Evolutionary conservation across 2,113 vertebrate species (phyloP), one percentile per base, ranked within the genome.

Genomic region (Diadophis punctatus): DNA sequence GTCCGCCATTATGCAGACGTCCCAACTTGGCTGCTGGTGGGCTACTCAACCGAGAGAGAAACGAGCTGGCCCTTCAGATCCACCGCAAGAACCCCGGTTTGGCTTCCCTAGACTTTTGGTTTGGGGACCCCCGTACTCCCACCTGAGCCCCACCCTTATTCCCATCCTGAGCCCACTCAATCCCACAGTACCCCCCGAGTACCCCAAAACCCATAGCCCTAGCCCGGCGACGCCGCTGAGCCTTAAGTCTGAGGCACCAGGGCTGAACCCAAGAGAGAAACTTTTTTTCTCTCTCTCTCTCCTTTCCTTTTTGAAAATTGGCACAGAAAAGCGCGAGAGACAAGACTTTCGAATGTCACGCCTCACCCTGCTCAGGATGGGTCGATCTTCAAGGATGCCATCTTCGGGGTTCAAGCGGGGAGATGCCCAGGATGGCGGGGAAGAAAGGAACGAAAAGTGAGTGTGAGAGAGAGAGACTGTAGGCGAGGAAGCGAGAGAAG

Each of bases 311-410:
- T 56, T 27, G 52, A 80, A 90, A 90, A 90, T 49, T 86, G 92
- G 88, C 92, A 90, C 46, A 43, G 43, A 80, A 74, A 87, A 55
- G 25, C 2, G 30, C 18, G 12, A 80, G 30, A 88, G 23, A 87
- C 34, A 84, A 90, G 30, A 4, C 52, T 49, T 25, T 86, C 12
- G 4, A 39, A 30, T n/a, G 7, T 12, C 74, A 63, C 74, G n/a
- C 88, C 92, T 93, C 92, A 93, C 92, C 92, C 92, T 60, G 74
- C 55, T 90, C 9, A 34, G 92, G 92, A 93, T 48, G 88, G 92
- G 74, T 86, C 60, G 74, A 20, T 86, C 92, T 93, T 86, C 88
- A 30, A 56, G n/a, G 88, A 86, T 4, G 74, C 88, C 4, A 27
- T 93, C 88, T 43, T 90, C 74, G 8, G 92, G 92, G 55, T 60